Base-by-base conservation (phyloP, 2,113 vertebrate species). In the Morone chrysops region DNA sequence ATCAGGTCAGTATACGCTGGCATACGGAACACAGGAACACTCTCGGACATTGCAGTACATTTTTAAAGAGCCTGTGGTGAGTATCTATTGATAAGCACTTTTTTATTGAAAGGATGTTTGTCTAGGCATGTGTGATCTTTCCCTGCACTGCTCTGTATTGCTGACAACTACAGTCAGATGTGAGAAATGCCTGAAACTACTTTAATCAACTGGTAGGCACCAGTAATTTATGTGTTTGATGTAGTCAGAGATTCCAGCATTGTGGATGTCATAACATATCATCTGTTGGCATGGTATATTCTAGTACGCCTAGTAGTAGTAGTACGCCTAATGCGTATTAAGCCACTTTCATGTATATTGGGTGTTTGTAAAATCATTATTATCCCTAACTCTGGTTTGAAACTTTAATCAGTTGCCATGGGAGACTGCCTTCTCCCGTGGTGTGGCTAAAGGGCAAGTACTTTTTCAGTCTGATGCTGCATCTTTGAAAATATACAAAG, bases 381-480 rank as follows among this genome's bases (percentile, higher is more conserved):
- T 45, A 31, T 9, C 11, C 5, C 9, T 5, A 11, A 54, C 38
- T 77, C 13, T 1, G 20, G 51, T 73, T 67, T 22, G 20, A 79
- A 56, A 61, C 38, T 45, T 70, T 12, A 68, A 71, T 36, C 38
- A 12, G 81, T 86, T 87, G 82, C 87, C 70, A 76, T 40, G 60
- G 87, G 73, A 76, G 78, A 79, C 40, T 5, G 62, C 69, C 57
- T 51, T 60, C 63, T 86, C 62, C 56, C 43, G 54, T 25, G 25
- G 67, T 3, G 63, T n/a, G 68, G 75, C 20, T 56, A 76, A 89
- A 91, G 78, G 88, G 86, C 75, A 80, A 56, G 61, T 76, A 68
- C 71, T 88, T 80, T 79, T 68, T 78, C 48, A 83, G 62, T 45
- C 47, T 53, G 75, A 62, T 74, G 67, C 69, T 40, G 60, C 5